These are phyloP conservation scores for Ichneumon xanthorius DNA, from an alignment of 2,888 invertebrate genomes.

Conservation along the genomic window DNA sequence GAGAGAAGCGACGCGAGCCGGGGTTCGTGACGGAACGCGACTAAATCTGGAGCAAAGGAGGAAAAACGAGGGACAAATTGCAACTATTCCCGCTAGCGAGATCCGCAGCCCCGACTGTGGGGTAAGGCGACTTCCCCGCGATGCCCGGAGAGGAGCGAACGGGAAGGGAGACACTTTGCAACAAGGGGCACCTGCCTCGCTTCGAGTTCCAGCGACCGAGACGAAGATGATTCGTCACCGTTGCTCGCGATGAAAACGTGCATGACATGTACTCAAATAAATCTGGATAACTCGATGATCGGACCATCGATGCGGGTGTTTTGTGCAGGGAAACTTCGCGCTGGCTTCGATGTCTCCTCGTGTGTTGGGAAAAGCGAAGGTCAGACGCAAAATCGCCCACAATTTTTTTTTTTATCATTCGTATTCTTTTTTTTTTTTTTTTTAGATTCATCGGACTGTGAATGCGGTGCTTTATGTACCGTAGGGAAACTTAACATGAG, in stretches of 20 bases:
- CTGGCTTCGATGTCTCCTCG: not conserved
- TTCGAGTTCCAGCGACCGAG: conserved; percentile 53
- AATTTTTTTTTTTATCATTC: not conserved
- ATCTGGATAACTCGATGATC: conserved; percentile 49
- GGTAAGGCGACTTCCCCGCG: not conserved
- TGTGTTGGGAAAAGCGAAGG: not conserved
- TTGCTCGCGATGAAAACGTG: conserved; percentile 51
- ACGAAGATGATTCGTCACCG: conserved; percentile 59
- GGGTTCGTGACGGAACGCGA: conserved; percentile 55
- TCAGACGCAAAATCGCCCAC: not conserved
- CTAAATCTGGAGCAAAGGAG: conserved; percentile 62
- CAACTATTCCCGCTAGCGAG: conserved; percentile 47
- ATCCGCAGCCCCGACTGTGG: conserved; percentile 7
- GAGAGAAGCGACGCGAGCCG: conserved; percentile 26
- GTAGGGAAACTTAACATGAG: too few species aligned
- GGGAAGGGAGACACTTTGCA: not conserved
- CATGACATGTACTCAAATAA: conserved; percentile 37
- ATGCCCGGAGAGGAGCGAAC: not conserved
- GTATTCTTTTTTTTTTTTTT: too few species aligned
- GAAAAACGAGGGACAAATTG: conserved; percentile 66
- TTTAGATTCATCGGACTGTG: too few species aligned
- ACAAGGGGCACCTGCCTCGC: conserved; percentile 41
- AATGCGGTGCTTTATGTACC: too few species aligned
- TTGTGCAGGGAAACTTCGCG: not conserved
- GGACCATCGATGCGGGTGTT: not conserved